Base-by-base conservation (phyloP, 2,888 invertebrate genomes). In the Apomyelois bistriatella region DNA sequence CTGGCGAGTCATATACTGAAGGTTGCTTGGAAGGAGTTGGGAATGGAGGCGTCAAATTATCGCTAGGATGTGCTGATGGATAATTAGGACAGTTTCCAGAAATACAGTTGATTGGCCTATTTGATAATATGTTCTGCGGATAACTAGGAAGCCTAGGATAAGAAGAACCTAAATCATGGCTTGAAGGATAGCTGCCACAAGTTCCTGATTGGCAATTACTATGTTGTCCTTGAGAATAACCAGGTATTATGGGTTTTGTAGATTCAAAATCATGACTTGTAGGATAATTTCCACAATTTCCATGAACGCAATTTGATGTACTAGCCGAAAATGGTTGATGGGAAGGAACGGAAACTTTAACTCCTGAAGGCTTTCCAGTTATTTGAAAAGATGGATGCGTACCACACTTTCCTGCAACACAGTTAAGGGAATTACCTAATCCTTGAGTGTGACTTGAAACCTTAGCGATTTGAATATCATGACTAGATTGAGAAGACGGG, bases 351-450 rank as follows among this genome's bases (percentile, higher is more conserved):
- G 38, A 9, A 15, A 15, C 13, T 13, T 12, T 38, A 15, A 15
- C 5, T 38, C 6, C 9, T 15, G 1, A 15, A 37, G 36, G 12
- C 1, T n/a, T 12, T n/a, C 36, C 36, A n/a, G 36, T 37, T 37
- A n/a, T 37, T 10, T 37, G 12, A 22, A 3, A 22, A 22, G 32
- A 32, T 9, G 38, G 38, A 38, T 6, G 6, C 1, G 46, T 43
- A 36, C 54, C 54, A 62, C 79, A 79, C 49, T 65, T 65, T 36
- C 64, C 68, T 1, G 64, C 61, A 5, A 53, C 57, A 38, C 70
- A 72, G 42, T 56, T 58, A 38, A 61, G 52, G 48, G 59, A 13
- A 30, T 46, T 50, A 50, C 36, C 49, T 32, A 52, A 32, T 0
- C n/a, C 37, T 13, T 12, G 8, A 15, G 13, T 8, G 2, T 48